These are phyloP conservation scores for Ganaspis brasiliensis DNA, from an alignment of 2,888 invertebrate species.

Conservation along the genomic window DNA sequence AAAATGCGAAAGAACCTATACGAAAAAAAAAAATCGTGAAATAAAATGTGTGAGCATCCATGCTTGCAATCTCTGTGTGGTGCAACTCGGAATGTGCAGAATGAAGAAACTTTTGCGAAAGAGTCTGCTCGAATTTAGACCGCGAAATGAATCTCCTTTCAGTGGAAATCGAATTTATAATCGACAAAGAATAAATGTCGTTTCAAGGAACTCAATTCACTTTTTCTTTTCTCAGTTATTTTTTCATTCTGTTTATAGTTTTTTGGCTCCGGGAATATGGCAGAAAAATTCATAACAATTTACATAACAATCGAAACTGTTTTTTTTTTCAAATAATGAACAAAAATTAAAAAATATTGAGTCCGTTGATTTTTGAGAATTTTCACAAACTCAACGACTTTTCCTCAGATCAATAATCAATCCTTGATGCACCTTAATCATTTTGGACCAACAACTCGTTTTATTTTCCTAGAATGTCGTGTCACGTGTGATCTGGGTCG, in stretches of 20 bases:
- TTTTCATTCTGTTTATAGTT: too few relatives aligned
- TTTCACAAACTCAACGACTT: background rate
- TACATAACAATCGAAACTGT: too few relatives aligned
- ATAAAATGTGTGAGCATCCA: slow-evolving; percentile 50
- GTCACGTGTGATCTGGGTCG: slow-evolving; percentile 29
- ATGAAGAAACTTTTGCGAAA: slow-evolving; percentile 70
- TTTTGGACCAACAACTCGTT: background rate
- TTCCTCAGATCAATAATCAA: background rate
- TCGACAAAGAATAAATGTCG: slow-evolving; percentile 22
- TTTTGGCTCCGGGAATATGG: too few relatives aligned
- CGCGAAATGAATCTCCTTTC: slow-evolving; percentile 40
- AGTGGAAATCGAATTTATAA: background rate
- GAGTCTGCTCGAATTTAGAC: slow-evolving; percentile 48
- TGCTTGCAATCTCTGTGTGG: slow-evolving; percentile 64
- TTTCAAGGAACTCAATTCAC: slow-evolving; percentile 20
- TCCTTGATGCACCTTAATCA: too few relatives aligned
- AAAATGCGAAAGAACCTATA: background rate
- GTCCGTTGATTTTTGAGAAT: too few relatives aligned
- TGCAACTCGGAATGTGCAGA: slow-evolving; percentile 69
- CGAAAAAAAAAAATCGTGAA: slow-evolving; percentile 2
- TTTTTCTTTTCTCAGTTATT: background rate
- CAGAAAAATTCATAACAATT: too few relatives aligned
- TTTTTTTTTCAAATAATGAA: too few relatives aligned
- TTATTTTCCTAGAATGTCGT: background rate
- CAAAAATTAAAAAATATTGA: background rate